These are phyloP conservation scores for Erebia ligea DNA, from an alignment of 2,888 invertebrate genomes.

Conservation along the genomic window DNA sequence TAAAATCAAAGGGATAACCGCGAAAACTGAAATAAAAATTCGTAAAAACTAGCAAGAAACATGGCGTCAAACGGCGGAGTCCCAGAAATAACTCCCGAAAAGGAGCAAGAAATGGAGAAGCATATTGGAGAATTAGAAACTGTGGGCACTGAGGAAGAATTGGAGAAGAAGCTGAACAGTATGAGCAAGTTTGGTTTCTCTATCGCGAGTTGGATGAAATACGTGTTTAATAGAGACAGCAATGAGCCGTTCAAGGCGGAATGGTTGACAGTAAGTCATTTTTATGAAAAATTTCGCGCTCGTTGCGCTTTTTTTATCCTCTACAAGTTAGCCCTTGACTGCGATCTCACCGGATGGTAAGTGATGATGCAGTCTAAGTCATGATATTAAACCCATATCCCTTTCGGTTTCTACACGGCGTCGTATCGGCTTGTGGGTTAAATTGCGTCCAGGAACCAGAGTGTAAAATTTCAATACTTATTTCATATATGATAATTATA, in stretches of 20 bases:
- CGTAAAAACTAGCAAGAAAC: slow-evolving; percentile 37
- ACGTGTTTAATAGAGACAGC: slow-evolving; percentile 61
- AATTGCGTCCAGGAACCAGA: too few species aligned
- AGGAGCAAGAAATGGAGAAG: slow-evolving; percentile 56
- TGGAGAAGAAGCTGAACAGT: slow-evolving; percentile 55
- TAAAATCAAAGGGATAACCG: neutral
- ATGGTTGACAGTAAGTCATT: slow-evolving; percentile 68
- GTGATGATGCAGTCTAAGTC: too few species aligned
- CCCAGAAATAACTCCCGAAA: slow-evolving; percentile 39
- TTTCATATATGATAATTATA: too few species aligned
- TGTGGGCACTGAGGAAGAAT: slow-evolving; percentile 57
- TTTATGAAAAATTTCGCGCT: neutral
- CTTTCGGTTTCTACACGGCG: too few species aligned
- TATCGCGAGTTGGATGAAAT: slow-evolving; percentile 66
- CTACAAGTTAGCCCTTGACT: too few species aligned
- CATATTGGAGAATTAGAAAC: slow-evolving; percentile 58
- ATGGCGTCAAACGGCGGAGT: slow-evolving; percentile 52
- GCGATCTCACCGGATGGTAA: too few species aligned
- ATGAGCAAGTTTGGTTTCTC: slow-evolving; percentile 58
- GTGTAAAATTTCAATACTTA: too few species aligned
- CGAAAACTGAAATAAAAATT: neutral
- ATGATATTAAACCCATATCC: too few species aligned
- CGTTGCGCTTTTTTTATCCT: neutral
- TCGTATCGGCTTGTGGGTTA: too few species aligned
- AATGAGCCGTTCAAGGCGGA: slow-evolving; percentile 63